These are phyloP conservation scores for Gobius niger DNA, from an alignment of 2,113 vertebrate species.

Conservation along the genomic window DNA sequence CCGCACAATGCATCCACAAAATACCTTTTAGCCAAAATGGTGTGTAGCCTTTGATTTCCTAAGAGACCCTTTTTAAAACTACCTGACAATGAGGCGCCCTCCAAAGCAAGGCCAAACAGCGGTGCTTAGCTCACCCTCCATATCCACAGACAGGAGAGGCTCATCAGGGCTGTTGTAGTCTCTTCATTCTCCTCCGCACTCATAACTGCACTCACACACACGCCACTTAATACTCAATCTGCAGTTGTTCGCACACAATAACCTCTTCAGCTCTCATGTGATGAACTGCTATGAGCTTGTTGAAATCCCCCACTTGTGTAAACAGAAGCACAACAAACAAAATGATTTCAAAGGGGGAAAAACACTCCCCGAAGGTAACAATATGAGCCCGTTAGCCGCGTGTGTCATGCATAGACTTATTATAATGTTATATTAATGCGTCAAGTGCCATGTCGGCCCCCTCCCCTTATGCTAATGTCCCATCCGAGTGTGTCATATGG, in stretches of 20 bases:
- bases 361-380: slow-evolving; percentile 32
- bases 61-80: slow-evolving; percentile 63
- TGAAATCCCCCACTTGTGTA: slow-evolving; percentile 33
- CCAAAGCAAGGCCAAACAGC: slow-evolving; percentile 69
- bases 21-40: slow-evolving; percentile 1
- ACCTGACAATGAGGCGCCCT: slow-evolving; percentile 57
- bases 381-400: slow-evolving; percentile 27
- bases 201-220: slow-evolving; percentile 29
- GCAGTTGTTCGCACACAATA: slow-evolving; percentile 32
- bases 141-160: slow-evolving; percentile 36
- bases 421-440: no score
- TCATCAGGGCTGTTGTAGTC: slow-evolving; percentile 56
- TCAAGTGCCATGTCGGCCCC: slow-evolving; percentile 24
- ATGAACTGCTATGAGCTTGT: slow-evolving; percentile 24
- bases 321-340: slow-evolving; percentile 18
- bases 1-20: not conserved
- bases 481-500: slow-evolving; percentile 64
- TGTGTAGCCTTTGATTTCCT: slow-evolving; percentile 30
- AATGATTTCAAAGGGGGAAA: slow-evolving; percentile 19
- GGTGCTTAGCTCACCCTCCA: slow-evolving; percentile 60
- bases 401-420: slow-evolving; percentile 41
- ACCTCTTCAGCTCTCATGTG: slow-evolving; percentile 33
- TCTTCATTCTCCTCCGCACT: slow-evolving; percentile 54
- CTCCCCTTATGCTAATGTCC: slow-evolving; percentile 61
- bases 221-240: slow-evolving; percentile 12